Base-by-base conservation (phyloP, 2,113 vertebrate genomes). In the Penelope pileata region DNA sequence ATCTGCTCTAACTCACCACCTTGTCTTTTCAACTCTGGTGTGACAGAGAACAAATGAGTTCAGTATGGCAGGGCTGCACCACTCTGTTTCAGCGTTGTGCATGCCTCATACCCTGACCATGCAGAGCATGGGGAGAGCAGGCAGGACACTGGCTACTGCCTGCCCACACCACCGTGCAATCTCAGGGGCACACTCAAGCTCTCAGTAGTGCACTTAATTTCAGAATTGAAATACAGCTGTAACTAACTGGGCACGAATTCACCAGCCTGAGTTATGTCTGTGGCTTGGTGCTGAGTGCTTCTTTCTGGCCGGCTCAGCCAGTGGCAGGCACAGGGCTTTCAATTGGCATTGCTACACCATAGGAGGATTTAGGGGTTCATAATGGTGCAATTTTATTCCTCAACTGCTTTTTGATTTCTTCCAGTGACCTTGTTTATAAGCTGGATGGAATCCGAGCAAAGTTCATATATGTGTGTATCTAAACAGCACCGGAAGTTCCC, bases 171-270 rank as follows among this genome's bases (percentile, higher is more conserved):
- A 83, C 91, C 30, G 0, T 40, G 72, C 5, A 23, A 47, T 83
- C 85, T 90, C 91, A 88, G 48, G 95, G 92, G 76, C 91, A 92
- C 64, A 34, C 90, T 95, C 68, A 56, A 62, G 69, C 83, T 90
- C 91, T 91, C 93, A 88, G 79, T 96, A 95, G 76, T 67, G 86
- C 88, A 72, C 87, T 94, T 97, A 91, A 94, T 96, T 95, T 92
- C 38, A 4, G 79, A 95, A 88, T 64, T 91, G 90, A 93, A 86
- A 91, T 40, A 77, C 85, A 94, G 83, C 79, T 80, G 59, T 94
- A 66, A 92, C 73, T 80, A 91, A 62, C 90, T 91, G 93, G 95
- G 91, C 96, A 84, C 4, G 9, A 68, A 83, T 96, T 96, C 87
- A 80, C 92, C 91, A 62, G 59, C 58, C 82, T 94, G 40, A 94